Percentiles rank a stretch among this genome's conserved stretches.
phyloP scores from a whole-genome alignment of 2,888 invertebrate species.

The Yponomeuta malinellus region DNA sequence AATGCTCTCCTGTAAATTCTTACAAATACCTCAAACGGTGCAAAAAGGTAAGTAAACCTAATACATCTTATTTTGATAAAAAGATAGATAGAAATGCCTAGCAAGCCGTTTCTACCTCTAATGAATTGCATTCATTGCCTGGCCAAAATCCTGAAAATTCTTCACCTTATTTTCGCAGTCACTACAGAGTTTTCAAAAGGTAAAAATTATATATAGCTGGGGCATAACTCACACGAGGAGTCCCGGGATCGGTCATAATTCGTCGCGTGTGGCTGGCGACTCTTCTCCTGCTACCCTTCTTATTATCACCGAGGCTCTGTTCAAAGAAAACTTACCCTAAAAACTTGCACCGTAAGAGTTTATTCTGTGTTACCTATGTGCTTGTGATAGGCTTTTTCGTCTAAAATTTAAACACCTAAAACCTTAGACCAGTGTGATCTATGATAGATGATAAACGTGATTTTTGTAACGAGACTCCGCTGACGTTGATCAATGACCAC shows the following conservation, averaged over 20 bases:
- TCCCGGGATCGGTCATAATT: conserved; percentile 63
- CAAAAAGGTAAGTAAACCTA: too few relatives aligned
- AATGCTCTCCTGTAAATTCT: too few relatives aligned
- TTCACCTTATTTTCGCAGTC: conserved; percentile 32
- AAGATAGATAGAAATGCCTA: too few relatives aligned
- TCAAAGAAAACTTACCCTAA: conserved; percentile 34
- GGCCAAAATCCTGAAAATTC: not conserved
- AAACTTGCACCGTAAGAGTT: conserved; percentile 26
- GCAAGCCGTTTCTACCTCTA: not conserved
- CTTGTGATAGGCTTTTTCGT: conserved; percentile 30
- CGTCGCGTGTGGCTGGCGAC: conserved; percentile 73
- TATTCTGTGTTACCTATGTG: conserved; percentile 24
- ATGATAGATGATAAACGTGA: conserved; percentile 74
- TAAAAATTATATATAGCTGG: conserved; percentile 63
- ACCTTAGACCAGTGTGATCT: conserved; percentile 72
- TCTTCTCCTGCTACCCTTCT: conserved; percentile 48
- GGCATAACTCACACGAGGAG: conserved; percentile 58
- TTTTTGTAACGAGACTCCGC: conserved; percentile 66
- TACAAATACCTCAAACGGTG: too few relatives aligned
- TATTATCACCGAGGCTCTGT: conserved; percentile 34
- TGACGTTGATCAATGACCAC: conserved; percentile 58
- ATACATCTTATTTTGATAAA: too few relatives aligned
- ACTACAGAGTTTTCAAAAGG: conserved; percentile 43
- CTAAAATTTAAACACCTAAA: conserved; percentile 38
- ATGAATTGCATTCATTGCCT: not conserved